phyloP scores from a whole-genome alignment of 1,140 invertebrate species.

The Heliconius hermathena region DNA sequence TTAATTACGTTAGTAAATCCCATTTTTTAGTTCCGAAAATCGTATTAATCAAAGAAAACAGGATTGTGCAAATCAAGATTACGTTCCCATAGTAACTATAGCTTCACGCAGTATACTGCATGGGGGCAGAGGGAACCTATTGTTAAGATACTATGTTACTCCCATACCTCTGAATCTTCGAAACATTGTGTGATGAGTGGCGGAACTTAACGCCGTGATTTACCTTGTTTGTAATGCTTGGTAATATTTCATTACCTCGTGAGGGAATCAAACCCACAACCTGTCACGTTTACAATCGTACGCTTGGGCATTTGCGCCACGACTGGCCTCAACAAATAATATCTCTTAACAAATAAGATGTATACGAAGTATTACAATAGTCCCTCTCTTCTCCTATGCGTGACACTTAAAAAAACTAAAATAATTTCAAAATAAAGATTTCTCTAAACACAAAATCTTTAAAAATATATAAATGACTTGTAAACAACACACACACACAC shows the following conservation, averaged over 20 bases:
- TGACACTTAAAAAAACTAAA: too few relatives aligned
- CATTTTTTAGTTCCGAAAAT: conserved; percentile 11
- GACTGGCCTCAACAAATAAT: too few relatives aligned
- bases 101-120: background rate
- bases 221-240: background rate
- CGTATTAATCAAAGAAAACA: conserved; percentile 19
- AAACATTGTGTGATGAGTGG: background rate
- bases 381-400: too few relatives aligned
- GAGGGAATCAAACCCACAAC: background rate
- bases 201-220: background rate
- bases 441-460: too few relatives aligned
- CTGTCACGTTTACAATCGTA: background rate
- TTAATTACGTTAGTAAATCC: conserved; percentile 12
- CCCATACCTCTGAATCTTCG: too few relatives aligned
- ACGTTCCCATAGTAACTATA: background rate
- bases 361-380: too few relatives aligned
- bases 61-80: conserved; percentile 8
- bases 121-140: background rate
- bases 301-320: background rate
- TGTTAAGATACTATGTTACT: background rate
- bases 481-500: too few relatives aligned
- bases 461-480: too few relatives aligned
- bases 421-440: too few relatives aligned
- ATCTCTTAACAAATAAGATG: too few relatives aligned
- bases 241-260: background rate